A percentile compares a stretch with the other conserved stretches of the same genome.
Conservation (phyloP, 1,140 invertebrate species). For the Drosophila bifasciata region DNA sequence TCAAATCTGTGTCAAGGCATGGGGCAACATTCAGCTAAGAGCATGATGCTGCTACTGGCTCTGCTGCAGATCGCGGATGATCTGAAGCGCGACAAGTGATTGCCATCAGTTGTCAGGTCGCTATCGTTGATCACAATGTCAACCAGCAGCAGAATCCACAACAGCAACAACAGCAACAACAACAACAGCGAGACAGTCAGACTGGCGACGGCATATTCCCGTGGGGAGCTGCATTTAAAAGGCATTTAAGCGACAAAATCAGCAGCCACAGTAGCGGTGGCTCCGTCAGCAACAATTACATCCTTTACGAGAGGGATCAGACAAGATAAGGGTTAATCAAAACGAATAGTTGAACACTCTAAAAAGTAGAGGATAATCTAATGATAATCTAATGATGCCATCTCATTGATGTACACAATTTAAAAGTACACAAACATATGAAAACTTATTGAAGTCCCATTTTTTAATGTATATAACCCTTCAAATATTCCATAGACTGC, state of each 20-base stretch:
- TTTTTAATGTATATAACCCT: slow-evolving; percentile 36
- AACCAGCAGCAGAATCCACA: slow-evolving; percentile 57
- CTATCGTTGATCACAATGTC: slow-evolving; percentile 83
- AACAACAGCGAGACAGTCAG: slow-evolving; percentile 67
- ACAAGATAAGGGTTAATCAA: background rate
- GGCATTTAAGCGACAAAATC: slow-evolving; percentile 83
- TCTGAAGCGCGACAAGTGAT: slow-evolving; percentile 83
- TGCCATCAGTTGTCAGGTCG: slow-evolving; percentile 81
- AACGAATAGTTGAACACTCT: slow-evolving; percentile 6
- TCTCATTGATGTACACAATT: too few relatives aligned
- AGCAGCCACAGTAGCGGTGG: slow-evolving; percentile 48
- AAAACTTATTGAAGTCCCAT: too few relatives aligned
- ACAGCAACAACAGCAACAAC: slow-evolving; percentile 34
- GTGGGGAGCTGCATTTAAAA: slow-evolving; percentile 83
- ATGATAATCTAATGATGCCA: too few relatives aligned
- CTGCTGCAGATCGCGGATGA: slow-evolving; percentile 63
- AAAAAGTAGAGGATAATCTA: background rate
- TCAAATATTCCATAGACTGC: too few relatives aligned
- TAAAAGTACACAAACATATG: too few relatives aligned
- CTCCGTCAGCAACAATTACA: slow-evolving; percentile 65
- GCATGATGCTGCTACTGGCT: slow-evolving; percentile 12
- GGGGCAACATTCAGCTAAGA: slow-evolving; percentile 53
- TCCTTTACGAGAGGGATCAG: slow-evolving; percentile 14
- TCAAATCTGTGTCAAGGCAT: slow-evolving; percentile 82
- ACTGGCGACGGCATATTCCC: slow-evolving; percentile 80